Percentiles rank a stretch among this genome's conserved stretches.
phyloP scores from a whole-genome alignment of 2,888 invertebrate genomes.

The Linnaemya tessellans region DNA sequence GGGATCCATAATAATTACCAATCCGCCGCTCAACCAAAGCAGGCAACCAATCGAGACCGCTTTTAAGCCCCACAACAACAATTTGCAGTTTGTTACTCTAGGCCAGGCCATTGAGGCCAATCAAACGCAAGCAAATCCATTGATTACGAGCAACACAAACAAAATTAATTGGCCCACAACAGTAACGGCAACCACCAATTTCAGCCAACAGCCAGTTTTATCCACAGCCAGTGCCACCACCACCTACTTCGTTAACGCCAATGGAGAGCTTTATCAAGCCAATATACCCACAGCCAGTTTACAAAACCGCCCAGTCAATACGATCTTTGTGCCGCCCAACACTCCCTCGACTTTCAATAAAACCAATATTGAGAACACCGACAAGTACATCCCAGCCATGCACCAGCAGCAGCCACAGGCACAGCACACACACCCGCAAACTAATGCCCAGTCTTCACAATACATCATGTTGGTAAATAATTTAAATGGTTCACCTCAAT shows the following conservation, averaged over 20 bases:
- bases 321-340: conserved; percentile 43
- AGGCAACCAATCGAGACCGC: conserved; percentile 16
- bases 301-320: conserved; percentile 45
- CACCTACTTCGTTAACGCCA: conserved; percentile 65
- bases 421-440: conserved; percentile 43
- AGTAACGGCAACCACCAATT: conserved; percentile 7
- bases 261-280: conserved; percentile 60
- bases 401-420: conserved; percentile 54
- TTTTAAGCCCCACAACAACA: conserved; percentile 52
- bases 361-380: conserved; percentile 30
- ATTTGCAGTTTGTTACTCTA: conserved; percentile 64
- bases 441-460: conserved; percentile 47
- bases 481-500: conserved; percentile 43
- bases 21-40: conserved; percentile 19
- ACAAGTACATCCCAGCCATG: conserved; percentile 36
- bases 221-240: conserved; percentile 43
- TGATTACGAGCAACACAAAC: conserved; percentile 2
- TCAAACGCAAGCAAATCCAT: conserved; percentile 5
- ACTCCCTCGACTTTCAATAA: conserved; percentile 16
- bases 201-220: conserved; percentile 34
- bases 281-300: conserved; percentile 45
- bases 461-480: conserved; percentile 63
- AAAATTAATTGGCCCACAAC: conserved; percentile 40
- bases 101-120: conserved; percentile 53
- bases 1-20: conserved; percentile 61